These are phyloP conservation scores for Psilopsiagon aurifrons DNA, from an alignment of 2,113 vertebrate genomes.

Conservation along the genomic window DNA sequence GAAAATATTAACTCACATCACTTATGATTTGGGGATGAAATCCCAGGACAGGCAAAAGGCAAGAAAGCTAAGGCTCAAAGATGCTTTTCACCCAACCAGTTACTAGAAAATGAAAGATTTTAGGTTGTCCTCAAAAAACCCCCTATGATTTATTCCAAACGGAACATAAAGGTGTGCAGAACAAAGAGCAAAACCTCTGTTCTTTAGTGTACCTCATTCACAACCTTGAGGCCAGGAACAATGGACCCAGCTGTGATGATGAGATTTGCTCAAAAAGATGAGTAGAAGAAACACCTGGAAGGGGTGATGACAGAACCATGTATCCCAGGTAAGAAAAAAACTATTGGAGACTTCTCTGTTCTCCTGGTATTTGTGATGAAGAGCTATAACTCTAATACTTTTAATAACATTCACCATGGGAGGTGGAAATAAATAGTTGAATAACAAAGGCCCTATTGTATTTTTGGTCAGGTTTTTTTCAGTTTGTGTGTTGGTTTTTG, in stretches of 20 bases:
- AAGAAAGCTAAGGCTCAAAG: neutral
- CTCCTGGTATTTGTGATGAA: neutral
- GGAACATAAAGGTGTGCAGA: neutral
- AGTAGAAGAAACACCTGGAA: neutral
- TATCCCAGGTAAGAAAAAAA: neutral
- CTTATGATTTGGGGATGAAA: neutral
- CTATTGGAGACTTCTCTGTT: fast-evolving
- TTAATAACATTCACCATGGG: neutral
- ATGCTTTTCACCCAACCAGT: fast-evolving
- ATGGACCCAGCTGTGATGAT: neutral
- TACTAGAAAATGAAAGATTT: neutral
- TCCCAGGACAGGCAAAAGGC: neutral
- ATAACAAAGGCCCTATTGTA: fast-evolving
- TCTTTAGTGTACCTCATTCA: neutral
- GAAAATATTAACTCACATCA: neutral
- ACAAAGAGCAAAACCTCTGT: neutral
- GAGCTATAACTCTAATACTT: neutral
- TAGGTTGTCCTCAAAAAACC: neutral
- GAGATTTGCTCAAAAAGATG: neutral
- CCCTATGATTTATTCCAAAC: neutral
- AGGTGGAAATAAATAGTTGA: neutral
- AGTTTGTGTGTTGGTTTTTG: neutral
- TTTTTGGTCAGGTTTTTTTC: neutral
- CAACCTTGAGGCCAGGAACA: neutral
- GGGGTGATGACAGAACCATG: neutral